Conservation (phyloP, 2,888 invertebrate species). For the Tribolium freemani region DNA sequence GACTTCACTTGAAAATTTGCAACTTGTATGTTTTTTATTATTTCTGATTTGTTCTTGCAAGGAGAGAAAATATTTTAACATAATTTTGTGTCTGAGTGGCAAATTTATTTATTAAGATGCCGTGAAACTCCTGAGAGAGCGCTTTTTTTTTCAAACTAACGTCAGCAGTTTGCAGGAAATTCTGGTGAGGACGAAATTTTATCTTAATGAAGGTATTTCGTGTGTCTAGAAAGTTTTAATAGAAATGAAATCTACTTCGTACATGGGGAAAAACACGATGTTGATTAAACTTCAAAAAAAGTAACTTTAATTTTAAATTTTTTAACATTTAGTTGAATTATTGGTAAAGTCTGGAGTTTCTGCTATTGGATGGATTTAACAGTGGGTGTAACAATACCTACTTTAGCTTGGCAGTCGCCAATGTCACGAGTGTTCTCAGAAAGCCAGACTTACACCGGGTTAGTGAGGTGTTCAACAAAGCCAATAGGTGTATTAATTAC, state of each 20-base stretch:
- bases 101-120: too few relatives aligned
- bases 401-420: constrained; percentile 42
- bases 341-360: neutral
- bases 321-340: neutral
- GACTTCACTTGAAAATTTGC: neutral
- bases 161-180: neutral
- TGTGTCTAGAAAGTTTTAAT: neutral
- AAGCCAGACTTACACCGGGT: constrained; percentile 46
- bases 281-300: neutral
- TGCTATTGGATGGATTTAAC: constrained; percentile 2
- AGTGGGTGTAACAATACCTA: constrained; percentile 51
- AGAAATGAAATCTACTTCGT: neutral
- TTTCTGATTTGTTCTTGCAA: neutral
- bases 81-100: too few relatives aligned
- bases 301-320: neutral
- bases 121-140: neutral
- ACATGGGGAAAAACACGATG: neutral
- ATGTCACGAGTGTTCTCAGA: constrained; percentile 47
- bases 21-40: neutral
- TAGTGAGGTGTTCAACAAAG: neutral
- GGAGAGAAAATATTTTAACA: neutral
- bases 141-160: neutral
- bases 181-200: neutral
- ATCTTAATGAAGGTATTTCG: neutral
- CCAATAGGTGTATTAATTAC: too few relatives aligned